Percentiles rank a stretch among this genome's conserved stretches.
Conservation (phyloP, 2,888 invertebrate species). For the Taphrorychus bicolor region DNA sequence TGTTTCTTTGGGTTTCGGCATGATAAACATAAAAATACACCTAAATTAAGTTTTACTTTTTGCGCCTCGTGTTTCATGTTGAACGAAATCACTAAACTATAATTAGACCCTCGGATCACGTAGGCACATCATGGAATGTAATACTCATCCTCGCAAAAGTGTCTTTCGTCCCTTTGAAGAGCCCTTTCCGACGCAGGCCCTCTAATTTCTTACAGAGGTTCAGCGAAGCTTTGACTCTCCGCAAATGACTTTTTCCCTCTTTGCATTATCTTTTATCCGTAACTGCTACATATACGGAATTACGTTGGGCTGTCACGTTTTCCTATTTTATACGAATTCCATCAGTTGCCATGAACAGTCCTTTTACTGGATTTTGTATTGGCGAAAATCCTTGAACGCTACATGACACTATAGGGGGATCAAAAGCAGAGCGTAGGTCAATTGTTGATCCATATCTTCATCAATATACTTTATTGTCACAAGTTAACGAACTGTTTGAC, state of each 20-base stretch:
- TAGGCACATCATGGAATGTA: constrained; percentile 33
- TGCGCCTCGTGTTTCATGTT: too few species aligned
- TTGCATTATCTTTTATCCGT: constrained; percentile 39
- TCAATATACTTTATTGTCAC: too few species aligned
- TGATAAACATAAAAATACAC: too few species aligned
- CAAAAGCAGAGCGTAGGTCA: not conserved
- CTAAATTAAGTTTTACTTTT: not conserved
- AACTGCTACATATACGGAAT: constrained; percentile 33
- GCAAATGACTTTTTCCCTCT: constrained; percentile 38
- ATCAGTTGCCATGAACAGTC: too few species aligned
- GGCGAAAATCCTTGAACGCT: not conserved
- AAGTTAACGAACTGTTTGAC: too few species aligned
- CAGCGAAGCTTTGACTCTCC: constrained; percentile 19
- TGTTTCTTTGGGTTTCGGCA: too few species aligned
- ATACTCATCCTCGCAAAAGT: constrained; percentile 29
- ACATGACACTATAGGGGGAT: not conserved
- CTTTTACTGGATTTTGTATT: not conserved
- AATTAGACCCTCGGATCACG: constrained; percentile 37
- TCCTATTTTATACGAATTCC: constrained; percentile 27
- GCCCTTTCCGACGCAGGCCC: constrained; percentile 27
- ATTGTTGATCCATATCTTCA: too few species aligned
- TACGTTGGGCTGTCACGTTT: constrained; percentile 33
- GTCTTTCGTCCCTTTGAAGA: constrained; percentile 27
- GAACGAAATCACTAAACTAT: constrained; percentile 22
- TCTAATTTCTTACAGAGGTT: constrained; percentile 39